Base-by-base conservation (phyloP, 2,888 invertebrate genomes). In the Nemurella pictetii region DNA sequence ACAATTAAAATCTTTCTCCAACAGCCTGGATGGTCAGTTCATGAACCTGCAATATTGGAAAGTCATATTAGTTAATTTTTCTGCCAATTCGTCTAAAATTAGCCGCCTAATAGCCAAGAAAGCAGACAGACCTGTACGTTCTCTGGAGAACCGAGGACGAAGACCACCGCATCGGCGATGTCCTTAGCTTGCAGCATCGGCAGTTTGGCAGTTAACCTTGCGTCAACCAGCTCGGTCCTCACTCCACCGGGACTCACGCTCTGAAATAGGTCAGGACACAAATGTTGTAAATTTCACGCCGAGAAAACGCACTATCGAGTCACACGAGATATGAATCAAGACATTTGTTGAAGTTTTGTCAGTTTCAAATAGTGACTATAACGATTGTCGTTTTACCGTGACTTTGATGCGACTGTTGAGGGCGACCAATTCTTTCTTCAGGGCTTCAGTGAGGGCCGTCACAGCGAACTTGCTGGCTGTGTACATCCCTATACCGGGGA, bases 391-490 rank as follows among this genome's bases (percentile, higher is more conserved):
- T n/a, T n/a, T 55, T 55, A 92, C 92, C 86, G 92, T 91, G 5
- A 91, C 89, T 89, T 91, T 91, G 82, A 92, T 92, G 75, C 88
- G 89, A 85, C 90, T 90, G 27, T 90, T 89, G 86, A 88, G 89
- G 3, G 89, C 89, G 0, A 91, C 90, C 9, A 94, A 89, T 88
- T 94, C 94, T 84, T 89, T 89, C 20, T 92, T 88, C 0, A 93
- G 89, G 0, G 93, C 91, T 80, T 91, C 90, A 0, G 91, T 91
- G 85, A 93, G 89, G 0, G 92, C 92, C 0, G 91, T 91, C 26
- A 93, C 91, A 0, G 92, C 93, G 89, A 91, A 90, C 89, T 94
- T 94, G 29, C 92, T 92, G 26, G 91, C 91, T 7, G 92, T 88
- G 88, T 94, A 93, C 87, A 93, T 89, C 87, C 91, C 91, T 87